phyloP scores from a whole-genome alignment of 2,888 invertebrate species.

The Lampropteryx suffumata region DNA sequence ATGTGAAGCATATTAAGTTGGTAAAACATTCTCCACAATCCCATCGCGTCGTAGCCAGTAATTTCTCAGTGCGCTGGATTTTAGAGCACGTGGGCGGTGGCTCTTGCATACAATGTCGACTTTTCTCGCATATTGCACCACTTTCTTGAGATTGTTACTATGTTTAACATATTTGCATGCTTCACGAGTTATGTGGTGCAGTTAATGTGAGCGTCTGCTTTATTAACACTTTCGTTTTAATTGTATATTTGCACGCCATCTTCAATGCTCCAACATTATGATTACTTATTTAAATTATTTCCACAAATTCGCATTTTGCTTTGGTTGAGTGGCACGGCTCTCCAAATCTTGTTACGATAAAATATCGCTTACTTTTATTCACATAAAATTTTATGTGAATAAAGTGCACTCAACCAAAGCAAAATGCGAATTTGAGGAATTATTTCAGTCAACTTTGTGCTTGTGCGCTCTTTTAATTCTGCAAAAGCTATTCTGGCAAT shows the following conservation, averaged over 20 bases:
- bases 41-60: not conserved
- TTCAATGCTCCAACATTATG: not conserved
- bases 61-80: conserved; percentile 7
- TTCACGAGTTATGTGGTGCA: conserved; percentile 6
- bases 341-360: too few species aligned
- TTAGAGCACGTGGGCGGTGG: not conserved
- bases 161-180: conserved; percentile 6
- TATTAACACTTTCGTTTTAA: conserved; percentile 14
- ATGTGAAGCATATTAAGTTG: too few species aligned
- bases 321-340: not conserved
- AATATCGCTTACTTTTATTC: too few species aligned
- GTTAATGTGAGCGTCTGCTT: not conserved
- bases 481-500: not conserved
- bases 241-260: conserved; percentile 9
- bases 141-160: conserved; percentile 1
- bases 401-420: too few species aligned
- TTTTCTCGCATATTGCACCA: not conserved
- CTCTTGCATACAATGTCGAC: not conserved
- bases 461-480: not conserved
- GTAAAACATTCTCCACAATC: not conserved
- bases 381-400: too few species aligned
- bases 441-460: not conserved
- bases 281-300: not conserved
- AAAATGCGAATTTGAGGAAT: too few species aligned
- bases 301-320: not conserved